Evolutionary conservation across 2,888 invertebrate genomes (phyloP).

Genomic region (Chelonus formosanus): DNA sequence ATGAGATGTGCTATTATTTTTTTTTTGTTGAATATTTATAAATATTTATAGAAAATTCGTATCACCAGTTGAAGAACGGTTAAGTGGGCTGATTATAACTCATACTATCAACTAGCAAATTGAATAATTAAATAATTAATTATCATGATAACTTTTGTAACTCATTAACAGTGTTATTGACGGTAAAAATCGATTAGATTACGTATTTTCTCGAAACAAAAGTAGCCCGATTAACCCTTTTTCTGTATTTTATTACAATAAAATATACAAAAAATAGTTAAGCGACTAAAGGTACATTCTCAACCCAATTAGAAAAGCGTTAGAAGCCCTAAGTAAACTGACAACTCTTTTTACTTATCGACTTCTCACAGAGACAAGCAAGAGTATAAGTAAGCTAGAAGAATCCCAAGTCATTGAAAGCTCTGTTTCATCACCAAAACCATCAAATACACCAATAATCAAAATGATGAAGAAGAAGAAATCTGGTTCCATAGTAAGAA

Average conservation of each 20-base stretch:
- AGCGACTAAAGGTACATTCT: neutral
- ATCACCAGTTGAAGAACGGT: neutral
- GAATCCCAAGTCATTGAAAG: neutral
- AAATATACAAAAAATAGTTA: neutral
- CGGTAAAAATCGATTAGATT: too few relatives aligned
- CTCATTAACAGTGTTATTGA: too few relatives aligned
- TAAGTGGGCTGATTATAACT: too few relatives aligned
- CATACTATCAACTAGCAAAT: too few relatives aligned
- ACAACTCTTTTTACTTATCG: slow-evolving; percentile 17
- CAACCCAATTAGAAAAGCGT: slow-evolving; percentile 30
- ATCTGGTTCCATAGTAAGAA: slow-evolving; percentile 53
- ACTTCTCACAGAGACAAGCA: slow-evolving; percentile 17
- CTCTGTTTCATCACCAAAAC: neutral
- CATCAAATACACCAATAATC: slow-evolving; percentile 31
- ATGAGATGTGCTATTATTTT: neutral
- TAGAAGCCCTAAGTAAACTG: slow-evolving; percentile 30
- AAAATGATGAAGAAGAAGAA: slow-evolving; percentile 54
- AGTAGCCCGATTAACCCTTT: too few relatives aligned
- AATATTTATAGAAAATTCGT: neutral
- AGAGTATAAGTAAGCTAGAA: slow-evolving; percentile 23
- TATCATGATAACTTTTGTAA: too few relatives aligned
- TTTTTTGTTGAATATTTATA: neutral
- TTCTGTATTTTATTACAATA: too few relatives aligned
- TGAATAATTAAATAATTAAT: too few relatives aligned
- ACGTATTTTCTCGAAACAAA: too few relatives aligned